These are phyloP conservation scores for Allygus modestus DNA, from an alignment of 2,888 invertebrate species.

Conservation along the genomic window DNA sequence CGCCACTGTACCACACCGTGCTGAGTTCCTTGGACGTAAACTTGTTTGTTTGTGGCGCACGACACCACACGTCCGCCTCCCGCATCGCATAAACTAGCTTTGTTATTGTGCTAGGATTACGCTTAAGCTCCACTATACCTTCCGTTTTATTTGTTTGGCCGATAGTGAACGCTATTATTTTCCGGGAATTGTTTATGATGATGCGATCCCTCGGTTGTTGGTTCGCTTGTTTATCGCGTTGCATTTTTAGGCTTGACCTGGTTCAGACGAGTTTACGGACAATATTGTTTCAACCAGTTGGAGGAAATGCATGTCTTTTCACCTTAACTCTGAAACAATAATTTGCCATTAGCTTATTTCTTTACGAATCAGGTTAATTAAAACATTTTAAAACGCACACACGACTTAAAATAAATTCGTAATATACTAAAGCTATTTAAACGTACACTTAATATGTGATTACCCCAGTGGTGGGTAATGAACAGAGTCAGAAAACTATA, in stretches of 20 bases:
- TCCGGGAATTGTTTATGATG: constrained; percentile 42
- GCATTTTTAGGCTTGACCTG: neutral
- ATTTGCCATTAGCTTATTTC: no score
- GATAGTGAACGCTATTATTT: constrained; percentile 46
- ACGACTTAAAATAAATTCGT: no score
- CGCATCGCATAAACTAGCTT: constrained; percentile 47
- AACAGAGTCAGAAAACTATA: no score
- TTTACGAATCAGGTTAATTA: no score
- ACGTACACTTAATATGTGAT: no score
- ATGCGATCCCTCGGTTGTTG: neutral
- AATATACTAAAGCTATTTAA: no score
- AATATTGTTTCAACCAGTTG: no score
- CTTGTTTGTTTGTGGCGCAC: constrained; percentile 46
- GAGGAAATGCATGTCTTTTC: no score
- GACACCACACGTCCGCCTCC: constrained; percentile 35
- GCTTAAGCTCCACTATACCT: constrained; percentile 19
- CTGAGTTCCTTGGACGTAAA: constrained; percentile 37
- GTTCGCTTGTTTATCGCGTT: constrained; percentile 34
- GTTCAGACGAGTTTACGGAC: neutral
- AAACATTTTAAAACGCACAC: no score
- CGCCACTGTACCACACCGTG: constrained; percentile 44
- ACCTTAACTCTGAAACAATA: no score
- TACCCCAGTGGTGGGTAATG: no score
- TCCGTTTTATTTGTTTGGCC: constrained; percentile 51
- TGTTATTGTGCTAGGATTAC: constrained; percentile 52